phyloP scores from a whole-genome alignment of 2,113 vertebrate species.

The Bos indicus region DNA sequence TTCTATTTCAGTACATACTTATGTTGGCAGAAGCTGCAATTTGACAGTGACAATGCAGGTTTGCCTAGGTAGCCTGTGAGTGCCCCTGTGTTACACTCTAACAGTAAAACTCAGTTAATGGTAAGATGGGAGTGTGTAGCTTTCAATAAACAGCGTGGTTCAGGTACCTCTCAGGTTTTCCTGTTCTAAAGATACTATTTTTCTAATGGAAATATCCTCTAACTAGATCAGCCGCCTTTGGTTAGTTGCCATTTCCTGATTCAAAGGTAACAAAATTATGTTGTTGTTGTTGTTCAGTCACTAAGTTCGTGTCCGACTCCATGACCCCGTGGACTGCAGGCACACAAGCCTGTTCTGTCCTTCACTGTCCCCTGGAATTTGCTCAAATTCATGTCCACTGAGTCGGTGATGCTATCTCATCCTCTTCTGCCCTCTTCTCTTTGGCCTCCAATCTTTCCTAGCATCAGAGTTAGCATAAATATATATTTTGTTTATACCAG shows the following conservation, averaged over 20 bases:
- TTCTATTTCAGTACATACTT: background rate
- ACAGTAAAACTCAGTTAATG: background rate
- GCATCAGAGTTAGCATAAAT: background rate
- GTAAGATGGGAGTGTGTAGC: accelerated
- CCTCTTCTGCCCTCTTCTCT: background rate
- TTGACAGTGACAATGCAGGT: accelerated
- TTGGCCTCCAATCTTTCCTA: background rate
- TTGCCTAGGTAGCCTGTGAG: background rate
- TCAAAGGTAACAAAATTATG: background rate
- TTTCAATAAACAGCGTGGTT: accelerated
- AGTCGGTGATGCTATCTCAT: background rate
- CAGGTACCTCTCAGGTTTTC: accelerated
- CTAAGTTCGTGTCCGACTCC: accelerated
- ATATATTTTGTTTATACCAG: background rate
- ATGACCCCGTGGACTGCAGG: background rate
- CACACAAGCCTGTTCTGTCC: background rate
- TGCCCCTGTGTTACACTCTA: background rate
- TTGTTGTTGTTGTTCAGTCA: background rate
- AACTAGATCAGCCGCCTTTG: background rate
- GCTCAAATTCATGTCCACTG: background rate
- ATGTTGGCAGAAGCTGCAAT: background rate
- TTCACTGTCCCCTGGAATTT: background rate
- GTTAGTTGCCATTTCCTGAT: background rate
- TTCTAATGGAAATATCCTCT: background rate
- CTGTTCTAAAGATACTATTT: background rate